Conservation (phyloP, 1,140 invertebrate genomes). For the Drosophila pandora region DNA sequence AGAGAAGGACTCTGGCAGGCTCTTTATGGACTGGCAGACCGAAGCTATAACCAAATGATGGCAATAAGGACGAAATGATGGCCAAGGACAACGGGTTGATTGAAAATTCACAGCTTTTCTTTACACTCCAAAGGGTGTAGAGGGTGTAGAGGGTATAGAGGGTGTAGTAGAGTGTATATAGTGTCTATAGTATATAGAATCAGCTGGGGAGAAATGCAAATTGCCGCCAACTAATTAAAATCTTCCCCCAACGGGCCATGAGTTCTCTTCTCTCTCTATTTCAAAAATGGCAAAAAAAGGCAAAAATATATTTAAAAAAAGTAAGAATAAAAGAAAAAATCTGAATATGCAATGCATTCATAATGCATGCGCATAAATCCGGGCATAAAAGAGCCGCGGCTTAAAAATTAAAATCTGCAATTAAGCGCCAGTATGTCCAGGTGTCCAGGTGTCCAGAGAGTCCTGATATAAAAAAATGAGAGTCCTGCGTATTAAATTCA, state of each 20-base stretch:
- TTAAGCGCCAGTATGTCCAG: slow-evolving; percentile 30
- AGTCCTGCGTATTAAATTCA: not conserved
- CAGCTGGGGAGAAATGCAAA: slow-evolving; percentile 41
- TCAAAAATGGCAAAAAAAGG: not conserved
- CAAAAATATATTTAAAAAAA: too few species aligned
- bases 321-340: not conserved
- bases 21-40: not conserved
- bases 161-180: too few species aligned
- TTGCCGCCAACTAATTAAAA: slow-evolving; percentile 66
- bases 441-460: slow-evolving; percentile 10
- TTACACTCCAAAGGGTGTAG: too few species aligned
- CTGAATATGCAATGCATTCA: slow-evolving; percentile 52
- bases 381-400: slow-evolving; percentile 60
- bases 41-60: not conserved
- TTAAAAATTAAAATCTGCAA: slow-evolving; percentile 76
- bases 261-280: not conserved
- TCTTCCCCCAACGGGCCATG: not conserved
- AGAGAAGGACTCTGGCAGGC: not conserved
- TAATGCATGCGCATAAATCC: slow-evolving; percentile 75
- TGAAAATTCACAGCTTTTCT: slow-evolving; percentile 19
- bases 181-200: too few species aligned
- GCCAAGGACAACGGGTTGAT: slow-evolving; percentile 10
- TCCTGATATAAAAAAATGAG: not conserved
- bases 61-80: slow-evolving; percentile 1
- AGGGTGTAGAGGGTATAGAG: too few species aligned